Evolutionary conservation across 1,140 invertebrate species (phyloP), one percentile per base, ranked within the genome.

Genomic region (Trichonephila inaurata): DNA sequence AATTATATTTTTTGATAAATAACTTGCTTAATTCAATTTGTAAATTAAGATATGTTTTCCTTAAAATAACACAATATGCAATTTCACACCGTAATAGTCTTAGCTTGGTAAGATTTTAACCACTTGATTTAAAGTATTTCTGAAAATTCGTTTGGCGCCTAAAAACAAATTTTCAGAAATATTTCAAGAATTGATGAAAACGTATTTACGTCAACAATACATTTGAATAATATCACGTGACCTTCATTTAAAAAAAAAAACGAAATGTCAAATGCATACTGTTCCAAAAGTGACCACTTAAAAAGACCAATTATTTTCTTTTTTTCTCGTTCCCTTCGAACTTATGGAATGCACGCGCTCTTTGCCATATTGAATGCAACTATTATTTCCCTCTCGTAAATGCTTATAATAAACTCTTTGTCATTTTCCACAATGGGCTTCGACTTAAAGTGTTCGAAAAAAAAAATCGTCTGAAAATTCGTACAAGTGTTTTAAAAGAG

Each of bases 391-490:
- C 72, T 77, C 72, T 40, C 33, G 16, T 77, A 28, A 77, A 40
- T 33, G 28, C 72, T 33, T 40, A 77, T 77, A 77, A 77, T 77
- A 28, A 77, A 18, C 33, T 14, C 28, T 77, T 77, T 77, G 72
- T 77, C 72, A 77, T 77, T 77, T 77, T 77, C 14, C 72, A 77
- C 72, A 77, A 77, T 77, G 14, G 61, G 33, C 69, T 77, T 19
- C 28, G 16, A 77, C 69, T 33, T 2, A 14, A 77, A 51, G 51
- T 51, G 51, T 51, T 51, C 51, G 51, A 51, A 51, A 51, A 10
- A 51, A 51, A 51, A 51, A 51, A 51, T 51, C 51, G 10, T 51
- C 51, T 51, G 51, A 51, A 51, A 51, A 51, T 51, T 51, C 51
- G 28, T 18, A 2, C 24, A 40, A 77, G 28, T 77, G 72, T 33